Conservation (phyloP, 2,888 invertebrate species). For the Eledone cirrhosa region DNA sequence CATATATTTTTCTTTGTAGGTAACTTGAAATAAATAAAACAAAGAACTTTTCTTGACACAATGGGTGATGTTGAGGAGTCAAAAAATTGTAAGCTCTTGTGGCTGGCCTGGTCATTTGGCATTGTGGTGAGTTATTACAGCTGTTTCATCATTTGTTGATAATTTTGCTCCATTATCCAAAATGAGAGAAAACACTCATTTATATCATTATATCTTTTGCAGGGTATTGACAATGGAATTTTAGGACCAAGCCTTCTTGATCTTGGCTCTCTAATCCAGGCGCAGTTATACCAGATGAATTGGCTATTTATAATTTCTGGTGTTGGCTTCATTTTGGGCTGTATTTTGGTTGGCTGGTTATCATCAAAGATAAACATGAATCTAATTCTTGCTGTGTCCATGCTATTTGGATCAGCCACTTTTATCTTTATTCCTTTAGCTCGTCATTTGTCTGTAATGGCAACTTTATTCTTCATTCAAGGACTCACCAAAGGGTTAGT, state of each 20-base stretch:
- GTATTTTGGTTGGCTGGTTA: slow-evolving; percentile 29
- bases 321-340: slow-evolving; percentile 34
- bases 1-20: not conserved
- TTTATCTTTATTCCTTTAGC: slow-evolving; percentile 34
- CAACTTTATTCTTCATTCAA: slow-evolving; percentile 34
- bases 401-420: slow-evolving; percentile 32
- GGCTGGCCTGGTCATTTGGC: slow-evolving; percentile 32
- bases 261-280: slow-evolving; percentile 30
- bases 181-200: not conserved
- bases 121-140: not conserved
- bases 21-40: not conserved
- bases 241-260: slow-evolving; percentile 39
- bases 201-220: slow-evolving; percentile 4
- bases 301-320: slow-evolving; percentile 37
- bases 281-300: slow-evolving; percentile 33
- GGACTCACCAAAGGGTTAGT: slow-evolving; percentile 37
- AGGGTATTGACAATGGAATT: slow-evolving; percentile 41
- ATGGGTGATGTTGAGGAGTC: not conserved
- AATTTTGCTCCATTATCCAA: not conserved
- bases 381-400: slow-evolving; percentile 34
- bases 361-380: slow-evolving; percentile 28
- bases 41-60: not conserved
- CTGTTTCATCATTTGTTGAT: not conserved
- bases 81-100: slow-evolving; percentile 19
- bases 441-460: slow-evolving; percentile 30